Conservation (phyloP, 2,888 invertebrate species). For the Neoascia interrupta region DNA sequence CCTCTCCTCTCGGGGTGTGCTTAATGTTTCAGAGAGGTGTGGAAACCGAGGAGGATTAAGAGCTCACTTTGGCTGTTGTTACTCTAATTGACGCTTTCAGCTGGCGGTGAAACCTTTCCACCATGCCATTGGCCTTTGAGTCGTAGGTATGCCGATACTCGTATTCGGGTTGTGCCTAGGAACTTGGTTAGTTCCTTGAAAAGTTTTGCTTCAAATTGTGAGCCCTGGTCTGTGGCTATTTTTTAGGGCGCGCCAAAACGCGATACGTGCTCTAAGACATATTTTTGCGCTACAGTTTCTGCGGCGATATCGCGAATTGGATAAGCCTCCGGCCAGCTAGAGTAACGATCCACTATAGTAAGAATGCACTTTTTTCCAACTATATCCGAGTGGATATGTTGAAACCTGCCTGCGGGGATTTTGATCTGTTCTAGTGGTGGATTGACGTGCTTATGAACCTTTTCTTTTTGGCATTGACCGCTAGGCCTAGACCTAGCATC, state of each 20-base stretch:
- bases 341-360: no score
- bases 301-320: not conserved
- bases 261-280: not conserved
- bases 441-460: no score
- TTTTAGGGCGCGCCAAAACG: conserved; percentile 1
- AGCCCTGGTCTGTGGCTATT: no score
- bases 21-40: not conserved
- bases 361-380: not conserved
- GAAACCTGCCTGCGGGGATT: conserved; percentile 34
- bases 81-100: not conserved
- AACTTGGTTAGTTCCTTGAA: not conserved
- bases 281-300: not conserved
- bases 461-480: no score
- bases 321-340: not conserved
- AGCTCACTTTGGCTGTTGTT: not conserved
- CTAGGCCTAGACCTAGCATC: not conserved
- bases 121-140: conserved; percentile 1
- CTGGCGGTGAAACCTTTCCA: not conserved
- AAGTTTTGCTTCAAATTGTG: no score
- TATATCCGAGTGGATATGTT: conserved; percentile 35
- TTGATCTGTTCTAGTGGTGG: no score
- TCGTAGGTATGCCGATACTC: not conserved
- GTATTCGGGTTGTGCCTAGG: not conserved
- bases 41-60: not conserved
- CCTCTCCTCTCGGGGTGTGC: not conserved